Base-by-base conservation (phyloP, 2,888 invertebrate genomes). In the Escarpia spicata region DNA sequence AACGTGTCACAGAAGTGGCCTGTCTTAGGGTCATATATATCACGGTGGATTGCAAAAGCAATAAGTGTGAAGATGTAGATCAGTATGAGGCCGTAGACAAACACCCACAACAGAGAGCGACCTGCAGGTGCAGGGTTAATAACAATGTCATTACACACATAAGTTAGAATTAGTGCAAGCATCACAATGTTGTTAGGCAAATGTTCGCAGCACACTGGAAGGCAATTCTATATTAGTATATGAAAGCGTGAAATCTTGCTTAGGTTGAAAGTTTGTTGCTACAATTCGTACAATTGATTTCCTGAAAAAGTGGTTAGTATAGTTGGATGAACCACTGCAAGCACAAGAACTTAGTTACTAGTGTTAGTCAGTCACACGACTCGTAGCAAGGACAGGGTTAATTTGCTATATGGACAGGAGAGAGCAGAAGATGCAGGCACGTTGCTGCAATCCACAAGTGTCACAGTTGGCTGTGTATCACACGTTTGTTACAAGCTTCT, bases 11-110 rank as follows among this genome's bases (percentile, higher is more conserved):
- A 96, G 93, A 95, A 95, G 31, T 95, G 94, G 10, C 95, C 95
- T 3, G 93, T 93, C 90, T 91, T 91, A 10, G 92, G 91, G 43
- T 94, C 93, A 89, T 94, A 94, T 10, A 95, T 91, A 10, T 95
- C 95, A 19, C 96, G 94, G 92, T 95, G 95, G 91, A 95, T 94
- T 37, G 95, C 96, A 93, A 96, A 96, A 91, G 94, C 94, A 60
- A 95, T 93, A 93, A 96, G 94, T 0, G 95, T 95, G 93, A 95
- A 96, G 92, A 96, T 95, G 94, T 95, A 96, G 93, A 96, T 94
- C 90, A 96, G 93, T 45, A 95, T 94, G 52, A 96, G 92, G 19
- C 96, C 95, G 43, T 96, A 94, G 43, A 96, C 93, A n/a, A 94
- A 95, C 12, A 96, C 96, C 95, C 95, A 94, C 92, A 96, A 92